Evolutionary conservation across 1,140 invertebrate genomes (phyloP), one percentile per base, ranked within the genome.

Genomic region (Magallana ariakensis): DNA sequence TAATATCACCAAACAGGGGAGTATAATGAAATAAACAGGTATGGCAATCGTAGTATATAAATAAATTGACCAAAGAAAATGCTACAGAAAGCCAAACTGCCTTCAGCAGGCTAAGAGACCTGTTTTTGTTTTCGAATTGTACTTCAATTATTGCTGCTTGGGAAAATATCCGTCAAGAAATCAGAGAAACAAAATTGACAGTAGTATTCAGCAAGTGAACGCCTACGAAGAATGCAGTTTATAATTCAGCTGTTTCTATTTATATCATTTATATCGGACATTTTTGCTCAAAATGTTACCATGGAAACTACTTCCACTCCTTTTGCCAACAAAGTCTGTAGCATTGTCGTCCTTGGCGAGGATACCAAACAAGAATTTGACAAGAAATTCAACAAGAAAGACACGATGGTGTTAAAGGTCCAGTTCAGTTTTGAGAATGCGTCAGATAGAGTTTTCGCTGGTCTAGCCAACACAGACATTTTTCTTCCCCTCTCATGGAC

Each of bases 401-500:
- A 22, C 66, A 75, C 66, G 13, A 75, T 26, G 22, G 8, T 75
- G 22, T 19, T 75, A 13, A 75, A 22, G 33, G 15, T 75, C 22
- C 10, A 75, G 4, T 26, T 75, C 2, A 33, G 0, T 75, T 26
- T 75, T 75, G 22, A 33, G 66, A 75, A 75, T 26, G 19, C 66
- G 13, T 26, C 66, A 11, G 5, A 22, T 9, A 9, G 22, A 26
- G 22, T 26, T 26, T 26, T 75, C 22, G 10, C 22, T 26, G 66
- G 66, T 11, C 22, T 75, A 22, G 19, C 66, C 22, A 26, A 75
- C 19, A 75, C 66, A 75, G 13, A 75, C 66, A 75, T 75, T 26
- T 75, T 75, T 33, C 15, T 26, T 33, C 66, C 66, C 22, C 66
- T 75, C 22, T 0, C 22, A 19, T 90, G 89, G 88, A 87, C 87